Evolutionary conservation across 1,140 invertebrate genomes (phyloP).

Genomic region (Drosophila leontia): DNA sequence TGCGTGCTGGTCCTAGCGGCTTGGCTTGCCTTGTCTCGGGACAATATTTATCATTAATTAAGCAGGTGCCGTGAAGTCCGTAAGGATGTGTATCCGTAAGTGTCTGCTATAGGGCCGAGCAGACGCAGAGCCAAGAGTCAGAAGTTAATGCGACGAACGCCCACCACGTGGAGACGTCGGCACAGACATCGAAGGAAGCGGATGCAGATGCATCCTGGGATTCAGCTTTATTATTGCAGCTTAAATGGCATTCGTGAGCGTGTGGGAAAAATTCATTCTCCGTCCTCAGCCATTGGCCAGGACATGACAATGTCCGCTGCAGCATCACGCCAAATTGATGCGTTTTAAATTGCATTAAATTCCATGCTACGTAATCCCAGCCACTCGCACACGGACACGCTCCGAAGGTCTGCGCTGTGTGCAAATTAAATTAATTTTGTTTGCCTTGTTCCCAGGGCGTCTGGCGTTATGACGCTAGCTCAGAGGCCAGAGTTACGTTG

Average conservation of each 20-base stretch:
- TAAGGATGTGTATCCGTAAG: constrained; percentile 10
- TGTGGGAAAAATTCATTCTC: constrained; percentile 25
- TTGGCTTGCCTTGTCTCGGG: constrained; percentile 7
- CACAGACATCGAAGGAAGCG: constrained; percentile 27
- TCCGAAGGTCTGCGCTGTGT: constrained; percentile 31
- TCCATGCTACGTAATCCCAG: constrained; percentile 60
- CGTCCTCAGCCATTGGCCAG: constrained; percentile 40
- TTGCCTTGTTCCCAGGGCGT: constrained; percentile 48
- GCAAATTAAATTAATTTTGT: constrained; percentile 68
- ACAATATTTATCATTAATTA: constrained; percentile 80
- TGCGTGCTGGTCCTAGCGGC: constrained; percentile 7
- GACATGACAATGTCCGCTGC: constrained; percentile 42
- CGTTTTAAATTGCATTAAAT: constrained; percentile 75
- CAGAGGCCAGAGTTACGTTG: constrained; percentile 1
- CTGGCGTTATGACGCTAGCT: constrained; percentile 42
- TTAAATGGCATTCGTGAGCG: constrained; percentile 56
- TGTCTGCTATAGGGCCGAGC: constrained; percentile 3
- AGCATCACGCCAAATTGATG: constrained; percentile 58
- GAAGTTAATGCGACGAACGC: constrained; percentile 38
- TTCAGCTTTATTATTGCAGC: constrained; percentile 67
- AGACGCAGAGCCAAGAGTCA: constrained; percentile 32
- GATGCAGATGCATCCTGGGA: constrained; percentile 42
- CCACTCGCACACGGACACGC: constrained; percentile 49
- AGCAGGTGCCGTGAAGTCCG: constrained; percentile 52
- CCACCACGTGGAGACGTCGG: constrained; percentile 20